These are phyloP conservation scores for Danio jaintianensis DNA, from an alignment of 2,797 vertebrate genomes.

Conservation along the genomic window DNA sequence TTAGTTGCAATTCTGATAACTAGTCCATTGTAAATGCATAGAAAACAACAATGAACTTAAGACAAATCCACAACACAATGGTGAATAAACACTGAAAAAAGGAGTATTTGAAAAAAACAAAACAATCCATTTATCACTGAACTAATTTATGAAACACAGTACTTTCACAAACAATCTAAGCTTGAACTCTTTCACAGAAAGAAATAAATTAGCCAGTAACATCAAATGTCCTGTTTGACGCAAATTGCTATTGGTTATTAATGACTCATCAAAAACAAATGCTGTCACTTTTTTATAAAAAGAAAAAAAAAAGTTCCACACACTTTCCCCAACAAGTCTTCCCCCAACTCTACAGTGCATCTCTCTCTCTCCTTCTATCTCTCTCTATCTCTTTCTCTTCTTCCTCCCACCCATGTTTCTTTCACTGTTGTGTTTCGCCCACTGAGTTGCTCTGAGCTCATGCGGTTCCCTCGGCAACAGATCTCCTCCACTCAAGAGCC, in stretches of 20 bases:
- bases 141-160: neutral
- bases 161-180: neutral
- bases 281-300: constrained; percentile 46
- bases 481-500: constrained; percentile 57
- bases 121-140: neutral
- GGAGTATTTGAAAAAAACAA: neutral
- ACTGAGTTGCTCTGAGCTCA: constrained; percentile 55
- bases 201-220: constrained; percentile 16
- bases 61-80: neutral
- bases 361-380: constrained; percentile 20
- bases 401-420: constrained; percentile 48
- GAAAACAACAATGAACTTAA: neutral
- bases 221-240: constrained; percentile 11
- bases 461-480: constrained; percentile 63
- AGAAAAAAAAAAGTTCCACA: constrained; percentile 17
- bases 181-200: constrained; percentile 18
- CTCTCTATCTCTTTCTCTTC: constrained; percentile 35
- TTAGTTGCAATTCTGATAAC: too few relatives aligned
- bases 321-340: constrained; percentile 44
- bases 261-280: constrained; percentile 49
- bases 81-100: neutral
- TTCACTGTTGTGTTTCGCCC: constrained; percentile 58
- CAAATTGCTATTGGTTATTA: constrained; percentile 26
- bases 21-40: neutral
- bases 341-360: constrained; percentile 17